Conservation (phyloP, 2,888 invertebrate genomes). For the Tholera decimalis region DNA sequence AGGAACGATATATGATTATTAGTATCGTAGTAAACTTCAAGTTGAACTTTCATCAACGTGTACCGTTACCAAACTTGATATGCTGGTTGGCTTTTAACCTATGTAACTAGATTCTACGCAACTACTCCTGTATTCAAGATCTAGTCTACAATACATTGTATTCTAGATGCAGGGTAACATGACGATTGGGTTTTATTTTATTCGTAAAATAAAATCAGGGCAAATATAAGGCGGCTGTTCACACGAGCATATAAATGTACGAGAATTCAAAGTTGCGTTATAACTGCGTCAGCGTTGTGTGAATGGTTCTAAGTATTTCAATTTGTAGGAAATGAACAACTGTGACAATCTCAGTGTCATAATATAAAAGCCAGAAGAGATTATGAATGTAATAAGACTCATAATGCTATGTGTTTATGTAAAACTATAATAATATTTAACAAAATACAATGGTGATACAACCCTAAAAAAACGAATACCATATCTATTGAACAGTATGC, state of each 20-base stretch:
- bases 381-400: background rate
- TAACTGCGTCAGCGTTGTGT: conserved; percentile 12
- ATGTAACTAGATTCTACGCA: no score
- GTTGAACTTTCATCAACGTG: background rate
- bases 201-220: background rate
- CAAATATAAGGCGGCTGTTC: background rate
- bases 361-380: background rate
- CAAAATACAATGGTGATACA: no score
- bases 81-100: no score
- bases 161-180: background rate
- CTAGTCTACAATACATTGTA: background rate
- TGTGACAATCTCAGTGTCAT: background rate
- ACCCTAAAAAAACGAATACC: no score
- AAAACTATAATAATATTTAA: no score
- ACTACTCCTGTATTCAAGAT: no score
- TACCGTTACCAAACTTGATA: no score
- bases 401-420: no score
- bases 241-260: background rate
- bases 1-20: no score
- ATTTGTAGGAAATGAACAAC: conserved; percentile 3
- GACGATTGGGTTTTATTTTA: background rate
- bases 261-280: conserved; percentile 21
- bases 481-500: no score
- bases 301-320: conserved; percentile 1
- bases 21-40: background rate